Evolutionary conservation across 2,888 invertebrate species (phyloP), one percentile per base, ranked within the genome.

Genomic region (Macrosiphum euphorbiae): DNA sequence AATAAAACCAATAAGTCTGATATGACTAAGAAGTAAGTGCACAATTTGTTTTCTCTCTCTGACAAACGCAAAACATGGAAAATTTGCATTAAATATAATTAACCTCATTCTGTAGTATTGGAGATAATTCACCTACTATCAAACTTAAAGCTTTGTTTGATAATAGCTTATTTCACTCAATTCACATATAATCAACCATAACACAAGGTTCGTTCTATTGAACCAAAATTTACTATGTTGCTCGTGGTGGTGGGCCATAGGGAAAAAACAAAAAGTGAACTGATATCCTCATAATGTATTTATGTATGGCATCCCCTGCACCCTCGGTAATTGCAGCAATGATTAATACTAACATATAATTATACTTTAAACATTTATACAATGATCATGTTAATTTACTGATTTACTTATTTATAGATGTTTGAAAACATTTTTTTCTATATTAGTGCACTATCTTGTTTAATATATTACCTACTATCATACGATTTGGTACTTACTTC

Each of bases 401-500:
- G 5, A n/a, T 67, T 67, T n/a, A 67, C n/a, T 67, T 67, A n/a
- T n/a, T 11, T 7, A 61, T n/a, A 67, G 5, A 78, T 8, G 7
- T 78, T 78, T 20, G 3, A 78, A 78, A 78, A 78, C 35, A 7
- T 78, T 78, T 35, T 5, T 78, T 35, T 16, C 35, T 41, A 20
- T 35, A 78, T 67, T 20, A 78, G 20, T 78, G 35, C 35, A 35
- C 35, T 7, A 20, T 78, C 35, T 78, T 78, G 35, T 41, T 78
- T 78, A 78, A 35, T 35, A 16, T 5, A 35, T 78, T 78, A 78
- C 20, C 20, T 20, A 78, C 35, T 35, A 50, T 88, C 11, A 78
- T 35, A 90, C 1, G 0, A 94, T 44, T n/a, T 10, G 28, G 35
- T 89, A 92, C 92, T 95, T 94, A 98, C 98, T 97, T 97, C 97